phyloP scores from a whole-genome alignment of 2,797 vertebrate species.

The Triplophysa yarkandensis region DNA sequence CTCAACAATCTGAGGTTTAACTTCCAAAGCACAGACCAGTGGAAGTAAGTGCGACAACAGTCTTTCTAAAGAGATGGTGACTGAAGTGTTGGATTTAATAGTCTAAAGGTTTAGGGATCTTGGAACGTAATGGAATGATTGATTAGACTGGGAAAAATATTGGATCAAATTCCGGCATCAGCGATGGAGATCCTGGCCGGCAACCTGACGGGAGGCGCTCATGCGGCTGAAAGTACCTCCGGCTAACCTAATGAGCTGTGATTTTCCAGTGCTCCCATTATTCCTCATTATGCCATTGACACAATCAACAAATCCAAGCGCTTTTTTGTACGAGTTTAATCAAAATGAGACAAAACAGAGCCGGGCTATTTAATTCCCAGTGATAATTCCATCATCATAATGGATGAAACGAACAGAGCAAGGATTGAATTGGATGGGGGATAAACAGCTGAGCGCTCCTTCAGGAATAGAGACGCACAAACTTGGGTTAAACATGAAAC shows the following conservation, averaged over 20 bases:
- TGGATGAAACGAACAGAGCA: slow-evolving; percentile 27
- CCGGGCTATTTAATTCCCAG: slow-evolving; percentile 23
- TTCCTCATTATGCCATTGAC: slow-evolving; percentile 44
- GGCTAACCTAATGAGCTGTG: slow-evolving; percentile 40
- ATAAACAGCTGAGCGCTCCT: background rate
- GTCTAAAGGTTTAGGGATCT: slow-evolving; percentile 16
- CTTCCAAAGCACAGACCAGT: background rate
- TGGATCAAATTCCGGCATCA: slow-evolving; percentile 14
- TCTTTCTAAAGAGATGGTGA: background rate
- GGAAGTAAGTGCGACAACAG: background rate
- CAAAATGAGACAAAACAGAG: background rate
- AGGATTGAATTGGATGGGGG: slow-evolving; percentile 19
- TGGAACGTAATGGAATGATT: slow-evolving; percentile 32
- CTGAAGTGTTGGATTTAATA: background rate
- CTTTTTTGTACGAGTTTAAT: background rate
- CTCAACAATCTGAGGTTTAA: background rate
- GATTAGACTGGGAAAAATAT: slow-evolving; percentile 29
- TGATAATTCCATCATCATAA: slow-evolving; percentile 26
- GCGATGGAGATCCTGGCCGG: background rate
- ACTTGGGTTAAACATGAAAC: slow-evolving; percentile 4
- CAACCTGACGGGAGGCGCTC: slow-evolving; percentile 24
- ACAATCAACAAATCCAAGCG: slow-evolving; percentile 26
- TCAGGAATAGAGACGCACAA: slow-evolving; percentile 12
- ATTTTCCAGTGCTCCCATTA: slow-evolving; percentile 18
- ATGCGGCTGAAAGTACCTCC: slow-evolving; percentile 22